These are phyloP conservation scores for Cyphomyrmex costatus DNA, from an alignment of 1,140 invertebrate species.

Conservation along the genomic window DNA sequence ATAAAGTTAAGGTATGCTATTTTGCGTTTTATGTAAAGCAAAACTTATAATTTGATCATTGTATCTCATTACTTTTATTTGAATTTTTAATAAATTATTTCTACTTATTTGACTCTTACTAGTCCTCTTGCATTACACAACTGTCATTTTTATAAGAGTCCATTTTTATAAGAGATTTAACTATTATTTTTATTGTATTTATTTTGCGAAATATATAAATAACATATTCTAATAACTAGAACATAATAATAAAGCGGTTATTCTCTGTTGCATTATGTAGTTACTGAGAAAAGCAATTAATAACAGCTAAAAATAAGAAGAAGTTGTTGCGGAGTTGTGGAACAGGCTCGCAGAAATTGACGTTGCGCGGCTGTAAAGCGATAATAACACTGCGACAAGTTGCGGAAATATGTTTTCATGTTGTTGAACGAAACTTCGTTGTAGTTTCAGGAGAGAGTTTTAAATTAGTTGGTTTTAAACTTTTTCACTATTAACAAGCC, in stretches of 20 bases:
- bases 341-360: not conserved
- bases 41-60: too few species aligned
- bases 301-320: not conserved
- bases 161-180: too few species aligned
- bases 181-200: not conserved
- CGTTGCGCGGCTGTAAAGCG: not conserved
- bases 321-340: not conserved
- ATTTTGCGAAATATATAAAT: not conserved
- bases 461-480: not conserved
- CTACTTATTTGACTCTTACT: too few species aligned
- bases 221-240: not conserved
- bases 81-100: too few species aligned
- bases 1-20: too few species aligned
- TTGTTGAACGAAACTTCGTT: slow-evolving; percentile 9
- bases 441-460: not conserved
- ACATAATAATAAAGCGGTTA: not conserved
- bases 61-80: too few species aligned
- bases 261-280: not conserved
- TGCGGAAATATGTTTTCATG: not conserved
- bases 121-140: too few species aligned
- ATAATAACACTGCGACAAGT: not conserved
- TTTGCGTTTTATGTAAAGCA: too few species aligned
- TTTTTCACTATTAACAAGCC: not conserved
- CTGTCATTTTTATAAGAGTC: too few species aligned
- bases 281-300: not conserved